Conservation (phyloP, 2,113 vertebrate genomes). For the Ptilonorhynchus violaceus region DNA sequence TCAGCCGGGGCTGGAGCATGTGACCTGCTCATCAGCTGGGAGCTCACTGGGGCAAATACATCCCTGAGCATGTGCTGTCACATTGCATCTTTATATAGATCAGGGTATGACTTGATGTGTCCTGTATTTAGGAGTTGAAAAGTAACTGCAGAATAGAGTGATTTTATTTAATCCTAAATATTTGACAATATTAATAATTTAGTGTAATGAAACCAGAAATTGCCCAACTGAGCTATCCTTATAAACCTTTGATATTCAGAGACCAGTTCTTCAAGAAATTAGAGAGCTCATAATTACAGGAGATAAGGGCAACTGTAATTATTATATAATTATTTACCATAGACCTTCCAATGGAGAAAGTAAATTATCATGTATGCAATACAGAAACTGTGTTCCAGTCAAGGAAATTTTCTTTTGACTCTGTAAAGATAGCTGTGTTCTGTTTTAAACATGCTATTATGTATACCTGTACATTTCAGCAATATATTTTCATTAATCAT, state of each 20-base stretch:
- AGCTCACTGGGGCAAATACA: not conserved
- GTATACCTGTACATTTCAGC: not conserved
- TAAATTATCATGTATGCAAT: not conserved
- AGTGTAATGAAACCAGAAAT: not conserved
- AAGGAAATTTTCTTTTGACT: not conserved
- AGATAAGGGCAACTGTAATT: not conserved
- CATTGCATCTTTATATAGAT: not conserved
- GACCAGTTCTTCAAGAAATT: not conserved
- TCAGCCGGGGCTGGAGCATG: not conserved
- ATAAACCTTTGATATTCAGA: not conserved
- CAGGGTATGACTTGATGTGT: not conserved
- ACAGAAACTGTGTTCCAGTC: not conserved
- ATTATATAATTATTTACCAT: not conserved
- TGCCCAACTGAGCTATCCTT: not conserved
- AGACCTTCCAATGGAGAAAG: not conserved
- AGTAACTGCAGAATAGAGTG: not conserved
- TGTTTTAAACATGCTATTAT: not conserved
- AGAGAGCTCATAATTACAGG: not conserved
- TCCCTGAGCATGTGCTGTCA: not conserved
- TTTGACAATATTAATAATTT: not conserved
- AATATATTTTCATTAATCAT: not conserved
- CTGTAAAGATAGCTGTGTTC: not conserved
- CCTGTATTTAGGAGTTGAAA: not conserved
- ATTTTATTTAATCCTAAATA: not conserved
- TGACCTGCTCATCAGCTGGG: not conserved